Evolutionary conservation across 2,797 vertebrate genomes (phyloP).

Genomic region (Dendrocincla tyrannina): DNA sequence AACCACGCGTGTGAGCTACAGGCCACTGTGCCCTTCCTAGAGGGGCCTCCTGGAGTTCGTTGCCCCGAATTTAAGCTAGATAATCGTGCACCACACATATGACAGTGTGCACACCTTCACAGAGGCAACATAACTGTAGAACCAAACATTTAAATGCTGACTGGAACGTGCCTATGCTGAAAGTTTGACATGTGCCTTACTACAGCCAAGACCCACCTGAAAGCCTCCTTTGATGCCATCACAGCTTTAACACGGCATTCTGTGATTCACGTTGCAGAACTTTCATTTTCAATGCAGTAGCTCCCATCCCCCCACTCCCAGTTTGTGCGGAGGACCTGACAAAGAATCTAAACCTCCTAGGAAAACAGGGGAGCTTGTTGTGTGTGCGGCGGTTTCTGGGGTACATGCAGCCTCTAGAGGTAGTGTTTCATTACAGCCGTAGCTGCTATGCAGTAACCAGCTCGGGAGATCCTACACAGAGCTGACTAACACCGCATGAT

Average conservation of each 20-base stretch:
- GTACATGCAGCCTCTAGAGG: constrained; percentile 33
- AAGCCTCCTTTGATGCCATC: neutral
- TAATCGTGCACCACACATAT: accelerated
- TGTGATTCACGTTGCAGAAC: neutral
- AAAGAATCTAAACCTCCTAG: neutral
- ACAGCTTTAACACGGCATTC: neutral
- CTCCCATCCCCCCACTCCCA: neutral
- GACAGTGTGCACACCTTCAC: accelerated
- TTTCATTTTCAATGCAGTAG: neutral
- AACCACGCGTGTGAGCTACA: accelerated
- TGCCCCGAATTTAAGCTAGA: neutral
- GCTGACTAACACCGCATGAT: neutral
- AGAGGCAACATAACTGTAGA: accelerated
- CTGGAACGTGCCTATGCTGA: accelerated
- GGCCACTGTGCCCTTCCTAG: accelerated
- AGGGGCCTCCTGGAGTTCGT: neutral
- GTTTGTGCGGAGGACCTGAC: neutral
- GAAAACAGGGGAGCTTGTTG: neutral
- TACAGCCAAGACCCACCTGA: neutral
- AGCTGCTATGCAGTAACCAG: neutral
- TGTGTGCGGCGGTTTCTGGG: neutral
- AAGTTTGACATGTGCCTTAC: no score
- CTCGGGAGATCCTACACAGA: neutral
- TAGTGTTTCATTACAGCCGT: neutral
- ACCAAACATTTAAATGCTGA: neutral